These are phyloP conservation scores for Empidonax alnorum DNA, from an alignment of 2,113 vertebrate genomes.

Conservation along the genomic window DNA sequence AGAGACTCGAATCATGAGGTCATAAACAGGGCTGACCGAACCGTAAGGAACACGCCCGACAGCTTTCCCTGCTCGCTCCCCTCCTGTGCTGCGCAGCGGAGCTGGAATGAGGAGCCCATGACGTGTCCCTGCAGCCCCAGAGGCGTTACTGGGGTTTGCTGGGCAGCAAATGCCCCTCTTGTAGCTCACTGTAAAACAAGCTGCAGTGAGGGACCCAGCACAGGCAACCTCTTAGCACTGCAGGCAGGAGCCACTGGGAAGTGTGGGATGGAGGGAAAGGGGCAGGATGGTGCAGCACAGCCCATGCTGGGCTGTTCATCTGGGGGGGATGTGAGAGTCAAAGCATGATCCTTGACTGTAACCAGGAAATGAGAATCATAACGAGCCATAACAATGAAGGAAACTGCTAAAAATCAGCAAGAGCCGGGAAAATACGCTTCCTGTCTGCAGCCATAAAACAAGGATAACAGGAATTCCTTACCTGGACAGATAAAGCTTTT, in stretches of 20 bases:
- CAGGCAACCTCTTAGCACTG: not conserved
- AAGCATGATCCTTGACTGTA: not conserved
- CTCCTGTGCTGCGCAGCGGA: rapidly evolving
- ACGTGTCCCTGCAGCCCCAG: rapidly evolving
- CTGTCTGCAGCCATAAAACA: not conserved
- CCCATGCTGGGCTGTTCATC: not conserved
- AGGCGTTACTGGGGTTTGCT: not conserved
- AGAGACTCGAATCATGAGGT: not conserved
- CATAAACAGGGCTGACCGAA: not conserved
- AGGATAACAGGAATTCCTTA: not conserved
- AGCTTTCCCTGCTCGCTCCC: not conserved
- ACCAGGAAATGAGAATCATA: not conserved
- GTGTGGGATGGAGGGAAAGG: not conserved
- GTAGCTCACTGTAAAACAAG: rapidly evolving
- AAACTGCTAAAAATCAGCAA: not conserved
- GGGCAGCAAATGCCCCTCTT: not conserved
- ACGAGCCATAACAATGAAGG: not conserved
- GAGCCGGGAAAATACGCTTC: not conserved
- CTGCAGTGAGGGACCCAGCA: rapidly evolving
- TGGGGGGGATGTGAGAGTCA: not conserved
- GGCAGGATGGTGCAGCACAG: not conserved
- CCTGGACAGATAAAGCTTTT: not conserved
- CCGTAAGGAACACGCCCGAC: not conserved
- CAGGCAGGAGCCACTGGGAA: not conserved
- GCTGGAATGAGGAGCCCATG: rapidly evolving